A percentile compares a stretch with the other conserved stretches of the same genome.
phyloP scores from a whole-genome alignment of 1,140 invertebrate species.

The Ylistrum balloti region DNA sequence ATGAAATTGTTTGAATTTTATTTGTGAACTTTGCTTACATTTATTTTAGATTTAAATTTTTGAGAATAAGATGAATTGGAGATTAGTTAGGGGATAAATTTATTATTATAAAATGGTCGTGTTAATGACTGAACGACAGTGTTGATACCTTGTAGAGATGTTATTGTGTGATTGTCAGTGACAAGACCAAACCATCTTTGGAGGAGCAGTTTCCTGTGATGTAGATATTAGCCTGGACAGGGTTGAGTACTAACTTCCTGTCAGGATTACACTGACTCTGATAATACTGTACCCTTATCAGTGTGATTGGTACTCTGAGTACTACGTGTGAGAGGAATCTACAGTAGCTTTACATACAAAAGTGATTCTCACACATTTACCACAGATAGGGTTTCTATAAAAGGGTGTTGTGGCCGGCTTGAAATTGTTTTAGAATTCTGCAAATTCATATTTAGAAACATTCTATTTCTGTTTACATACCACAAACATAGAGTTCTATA shows the following conservation, averaged over 20 bases:
- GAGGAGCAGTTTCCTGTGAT: constrained; percentile 31
- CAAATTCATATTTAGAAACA: neutral
- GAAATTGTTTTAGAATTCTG: too few relatives aligned
- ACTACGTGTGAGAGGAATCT: neutral
- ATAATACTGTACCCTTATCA: neutral
- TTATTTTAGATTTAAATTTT: too few relatives aligned
- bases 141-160: neutral
- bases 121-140: too few relatives aligned
- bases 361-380: neutral
- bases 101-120: too few relatives aligned
- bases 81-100: too few relatives aligned
- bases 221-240: neutral
- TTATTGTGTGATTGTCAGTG: neutral
- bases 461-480: neutral
- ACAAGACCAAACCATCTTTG: neutral
- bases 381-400: neutral
- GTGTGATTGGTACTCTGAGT: neutral
- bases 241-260: neutral
- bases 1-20: neutral
- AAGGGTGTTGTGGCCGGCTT: neutral
- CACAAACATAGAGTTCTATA: too few relatives aligned
- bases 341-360: too few relatives aligned
- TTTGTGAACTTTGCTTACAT: too few relatives aligned
- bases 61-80: too few relatives aligned
- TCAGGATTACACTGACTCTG: neutral